Base-by-base conservation (phyloP, 2,797 vertebrate species). In the Cryptoblepharus egeriae region DNA sequence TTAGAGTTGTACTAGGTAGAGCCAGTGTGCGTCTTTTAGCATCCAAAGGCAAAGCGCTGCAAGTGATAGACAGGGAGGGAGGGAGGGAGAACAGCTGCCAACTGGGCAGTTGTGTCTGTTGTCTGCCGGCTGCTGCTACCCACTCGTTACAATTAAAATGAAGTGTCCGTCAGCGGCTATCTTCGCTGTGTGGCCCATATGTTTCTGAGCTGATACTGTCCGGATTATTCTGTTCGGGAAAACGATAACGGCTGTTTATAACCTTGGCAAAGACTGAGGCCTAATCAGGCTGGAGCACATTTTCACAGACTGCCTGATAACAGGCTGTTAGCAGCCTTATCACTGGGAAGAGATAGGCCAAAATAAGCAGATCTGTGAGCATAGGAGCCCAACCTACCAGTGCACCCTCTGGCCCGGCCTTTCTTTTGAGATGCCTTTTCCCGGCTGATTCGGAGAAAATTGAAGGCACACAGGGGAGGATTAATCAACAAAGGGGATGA, bases 281-380 rank as follows among this genome's bases (percentile, higher is more conserved):
- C 97, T 99, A 99, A 99, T 99, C 98, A 99, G 97, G 96, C 97
- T 97, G 97, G 93, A 98, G 97, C 98, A 99, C 98, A 98, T 99
- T 99, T 98, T 97, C 97, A 97, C 97, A 89, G 92, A 96, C 97
- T 96, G 96, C 94, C 96, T 96, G 98, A 99, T 99, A 98, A 98
- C 97, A 95, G 97, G 96, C 97, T 97, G 97, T 97, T 97, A 97
- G 97, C 96, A 95, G 96, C 96, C 97, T 98, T 98, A 98, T 98
- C 97, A 58, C 94, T 85, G 87, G 94, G 96, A 95, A 95, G 95
- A 96, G 97, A 96, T 96, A 96, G 96, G 96, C 97, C 96, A 94
- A 95, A 96, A 95, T 95, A 95, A 97, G 96, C 95, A 94, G 96
- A 95, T 96, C 96, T 94, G 93, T 89, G 95, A 92, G 95, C 96